Conservation (phyloP, 1,140 invertebrate species). For the Mycetomoellerius zeteki region DNA sequence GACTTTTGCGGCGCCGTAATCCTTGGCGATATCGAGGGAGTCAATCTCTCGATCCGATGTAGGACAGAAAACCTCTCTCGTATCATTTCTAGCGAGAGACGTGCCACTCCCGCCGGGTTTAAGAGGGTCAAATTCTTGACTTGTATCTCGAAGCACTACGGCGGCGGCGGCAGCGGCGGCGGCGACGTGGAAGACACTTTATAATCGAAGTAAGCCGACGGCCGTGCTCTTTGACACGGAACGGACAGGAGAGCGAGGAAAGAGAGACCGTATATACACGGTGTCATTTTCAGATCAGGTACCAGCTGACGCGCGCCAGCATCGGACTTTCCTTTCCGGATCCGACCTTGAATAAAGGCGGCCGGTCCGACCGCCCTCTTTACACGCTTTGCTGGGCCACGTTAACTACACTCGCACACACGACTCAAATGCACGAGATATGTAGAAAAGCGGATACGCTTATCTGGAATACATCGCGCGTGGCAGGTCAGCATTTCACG, state of each 20-base stretch:
- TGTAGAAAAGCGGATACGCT: slow-evolving; percentile 53
- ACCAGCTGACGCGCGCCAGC: slow-evolving; percentile 47
- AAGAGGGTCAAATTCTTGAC: slow-evolving; percentile 70
- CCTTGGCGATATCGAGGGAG: slow-evolving; percentile 49
- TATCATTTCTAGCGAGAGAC: slow-evolving; percentile 64
- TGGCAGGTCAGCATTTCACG: slow-evolving; percentile 58
- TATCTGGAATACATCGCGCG: slow-evolving; percentile 62
- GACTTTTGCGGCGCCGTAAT: slow-evolving; percentile 44
- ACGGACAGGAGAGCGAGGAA: slow-evolving; percentile 36
- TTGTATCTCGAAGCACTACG: slow-evolving; percentile 34
- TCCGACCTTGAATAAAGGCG: slow-evolving; percentile 66
- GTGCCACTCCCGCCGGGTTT: slow-evolving; percentile 49
- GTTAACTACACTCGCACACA: slow-evolving; percentile 34
- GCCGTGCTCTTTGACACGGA: slow-evolving; percentile 58
- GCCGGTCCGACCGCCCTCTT: slow-evolving; percentile 57
- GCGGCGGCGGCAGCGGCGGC: slow-evolving; percentile 14
- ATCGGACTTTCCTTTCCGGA: slow-evolving; percentile 66
- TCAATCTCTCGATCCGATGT: slow-evolving; percentile 63
- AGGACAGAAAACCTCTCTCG: slow-evolving; percentile 61
- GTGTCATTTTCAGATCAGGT: slow-evolving; percentile 67
- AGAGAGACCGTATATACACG: slow-evolving; percentile 49
- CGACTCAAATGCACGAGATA: slow-evolving; percentile 49
- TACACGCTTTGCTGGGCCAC: slow-evolving; percentile 54
- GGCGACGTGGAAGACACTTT: slow-evolving; percentile 58
- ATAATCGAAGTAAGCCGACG: slow-evolving; percentile 65